Evolutionary conservation across 2,888 invertebrate genomes (phyloP).

Genomic region (Spodoptera littoralis): DNA sequence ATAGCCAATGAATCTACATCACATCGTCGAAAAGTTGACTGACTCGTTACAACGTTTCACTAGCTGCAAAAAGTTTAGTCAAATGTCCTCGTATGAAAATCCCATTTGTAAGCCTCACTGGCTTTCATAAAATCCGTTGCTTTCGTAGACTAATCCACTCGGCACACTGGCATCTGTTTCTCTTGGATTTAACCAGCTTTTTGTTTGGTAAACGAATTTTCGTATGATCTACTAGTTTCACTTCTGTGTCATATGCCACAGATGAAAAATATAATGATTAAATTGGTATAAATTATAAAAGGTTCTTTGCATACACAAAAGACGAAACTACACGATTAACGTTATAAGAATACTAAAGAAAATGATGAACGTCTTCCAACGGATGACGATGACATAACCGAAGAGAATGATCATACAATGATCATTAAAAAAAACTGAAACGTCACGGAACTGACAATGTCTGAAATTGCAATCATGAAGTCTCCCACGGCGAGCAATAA

Average conservation of each 20-base stretch:
- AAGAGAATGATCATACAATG: conserved; percentile 35
- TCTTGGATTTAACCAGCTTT: conserved; percentile 26
- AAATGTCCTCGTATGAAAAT: conserved; percentile 1
- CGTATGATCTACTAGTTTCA: not conserved
- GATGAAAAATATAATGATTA: too few relatives aligned
- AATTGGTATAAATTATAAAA: too few relatives aligned
- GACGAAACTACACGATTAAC: conserved; percentile 6
- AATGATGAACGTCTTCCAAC: conserved; percentile 26
- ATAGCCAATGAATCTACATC: too few relatives aligned
- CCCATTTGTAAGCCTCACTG: conserved; percentile 31
- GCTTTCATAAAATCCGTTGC: conserved; percentile 48
- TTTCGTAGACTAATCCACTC: conserved; percentile 61
- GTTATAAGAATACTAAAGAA: conserved; percentile 18
- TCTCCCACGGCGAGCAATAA: conserved; percentile 42
- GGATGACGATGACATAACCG: conserved; percentile 20
- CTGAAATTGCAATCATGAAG: conserved; percentile 38
- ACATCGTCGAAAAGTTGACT: too few relatives aligned
- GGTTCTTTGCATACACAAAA: too few relatives aligned
- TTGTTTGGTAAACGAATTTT: conserved; percentile 38
- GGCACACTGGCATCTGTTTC: conserved; percentile 53
- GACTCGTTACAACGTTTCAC: not conserved
- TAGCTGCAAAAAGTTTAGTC: conserved; percentile 5
- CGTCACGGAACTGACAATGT: conserved; percentile 35
- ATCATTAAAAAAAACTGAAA: conserved; percentile 25
- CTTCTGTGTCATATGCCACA: too few relatives aligned